These are phyloP conservation scores for Meriones psammophilus DNA, from an alignment of 2,797 vertebrate genomes.

Conservation along the genomic window DNA sequence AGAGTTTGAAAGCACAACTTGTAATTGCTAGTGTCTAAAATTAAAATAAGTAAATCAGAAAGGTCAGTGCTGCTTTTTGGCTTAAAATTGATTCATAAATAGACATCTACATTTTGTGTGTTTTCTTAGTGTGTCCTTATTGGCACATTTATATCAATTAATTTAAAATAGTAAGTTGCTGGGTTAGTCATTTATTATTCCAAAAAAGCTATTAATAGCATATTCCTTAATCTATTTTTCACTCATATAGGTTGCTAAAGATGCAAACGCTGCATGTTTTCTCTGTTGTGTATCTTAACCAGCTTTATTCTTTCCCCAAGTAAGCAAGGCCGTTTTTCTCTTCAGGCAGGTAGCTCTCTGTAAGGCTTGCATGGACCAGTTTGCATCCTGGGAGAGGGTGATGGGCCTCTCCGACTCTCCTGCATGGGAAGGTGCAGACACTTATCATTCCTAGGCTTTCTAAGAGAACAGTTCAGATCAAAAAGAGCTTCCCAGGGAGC, in stretches of 20 bases:
- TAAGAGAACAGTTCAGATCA: conserved; percentile 42
- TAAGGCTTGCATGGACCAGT: not conserved
- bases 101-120: conserved; percentile 42
- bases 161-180: conserved; percentile 48
- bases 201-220: conserved; percentile 40
- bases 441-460: not conserved
- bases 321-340: conserved; percentile 6
- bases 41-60: conserved; percentile 69
- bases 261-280: not conserved
- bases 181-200: conserved; percentile 40
- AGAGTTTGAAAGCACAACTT: conserved; percentile 69
- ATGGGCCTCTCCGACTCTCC: not conserved
- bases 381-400: not conserved
- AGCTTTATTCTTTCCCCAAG: conserved; percentile 24
- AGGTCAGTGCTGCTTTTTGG: conserved; percentile 60
- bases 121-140: conserved; percentile 33
- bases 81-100: conserved; percentile 31
- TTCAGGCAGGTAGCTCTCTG: not conserved
- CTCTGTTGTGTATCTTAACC: not conserved
- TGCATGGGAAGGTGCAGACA: not conserved
- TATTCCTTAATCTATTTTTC: conserved; percentile 61
- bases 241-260: conserved; percentile 57
- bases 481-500: conserved; percentile 28
- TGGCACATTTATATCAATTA: conserved; percentile 54
- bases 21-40: conserved; percentile 77